Evolutionary conservation across 2,888 invertebrate species (phyloP).

Genomic region (Drosophila meridiana): DNA sequence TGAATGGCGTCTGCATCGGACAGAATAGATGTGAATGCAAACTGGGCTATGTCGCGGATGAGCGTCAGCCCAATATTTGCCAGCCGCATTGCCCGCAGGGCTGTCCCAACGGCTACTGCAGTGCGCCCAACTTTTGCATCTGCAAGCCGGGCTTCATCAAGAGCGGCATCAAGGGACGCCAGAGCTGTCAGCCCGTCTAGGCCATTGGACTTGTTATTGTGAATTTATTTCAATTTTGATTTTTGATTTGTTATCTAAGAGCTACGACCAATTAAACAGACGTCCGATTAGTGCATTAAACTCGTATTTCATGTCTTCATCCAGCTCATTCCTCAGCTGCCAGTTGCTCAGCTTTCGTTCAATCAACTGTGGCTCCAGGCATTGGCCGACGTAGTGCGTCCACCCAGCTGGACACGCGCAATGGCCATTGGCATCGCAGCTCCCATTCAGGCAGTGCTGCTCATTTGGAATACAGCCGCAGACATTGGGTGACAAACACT

Average conservation of each 20-base stretch:
- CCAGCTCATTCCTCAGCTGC: constrained; percentile 56
- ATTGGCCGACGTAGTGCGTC: constrained; percentile 75
- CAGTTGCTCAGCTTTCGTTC: constrained; percentile 47
- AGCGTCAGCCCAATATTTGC: constrained; percentile 85
- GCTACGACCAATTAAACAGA: constrained; percentile 27
- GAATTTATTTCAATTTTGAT: neutral
- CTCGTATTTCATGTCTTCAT: constrained; percentile 68
- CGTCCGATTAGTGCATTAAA: constrained; percentile 80
- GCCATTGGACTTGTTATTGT: neutral
- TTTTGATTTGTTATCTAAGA: constrained; percentile 11
- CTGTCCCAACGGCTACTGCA: constrained; percentile 90
- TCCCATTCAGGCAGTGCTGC: constrained; percentile 72
- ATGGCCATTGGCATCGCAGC: constrained; percentile 70
- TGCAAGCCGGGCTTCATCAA: constrained; percentile 89
- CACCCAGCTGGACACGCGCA: constrained; percentile 72
- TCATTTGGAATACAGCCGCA: constrained; percentile 82
- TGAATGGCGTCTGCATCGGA: constrained; percentile 90
- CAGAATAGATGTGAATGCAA: constrained; percentile 87
- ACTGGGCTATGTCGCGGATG: constrained; percentile 86
- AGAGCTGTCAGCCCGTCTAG: constrained; percentile 86
- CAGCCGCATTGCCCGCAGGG: constrained; percentile 89
- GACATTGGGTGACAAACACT: constrained; percentile 79
- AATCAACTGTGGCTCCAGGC: constrained; percentile 57
- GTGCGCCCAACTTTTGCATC: constrained; percentile 90
- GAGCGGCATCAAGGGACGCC: constrained; percentile 86